phyloP scores from a whole-genome alignment of 2,797 vertebrate species.

The Antennarius maculatus region DNA sequence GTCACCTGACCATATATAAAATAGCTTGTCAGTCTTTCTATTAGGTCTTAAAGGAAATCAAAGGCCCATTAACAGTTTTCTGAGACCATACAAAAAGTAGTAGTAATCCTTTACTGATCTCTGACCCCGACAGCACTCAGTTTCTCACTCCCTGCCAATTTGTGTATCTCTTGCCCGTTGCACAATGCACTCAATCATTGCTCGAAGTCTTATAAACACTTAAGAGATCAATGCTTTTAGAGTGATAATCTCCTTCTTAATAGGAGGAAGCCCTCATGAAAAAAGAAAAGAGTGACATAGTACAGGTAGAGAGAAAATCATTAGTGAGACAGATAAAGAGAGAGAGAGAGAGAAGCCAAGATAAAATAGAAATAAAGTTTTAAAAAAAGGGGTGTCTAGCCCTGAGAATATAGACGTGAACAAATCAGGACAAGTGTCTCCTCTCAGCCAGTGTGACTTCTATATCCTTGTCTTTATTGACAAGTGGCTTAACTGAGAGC shows the following conservation, averaged over 20 bases:
- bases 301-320: conserved; percentile 29
- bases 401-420: conserved; percentile 35
- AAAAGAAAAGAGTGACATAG: conserved; percentile 49
- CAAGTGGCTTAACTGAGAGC: conserved; percentile 85
- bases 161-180: conserved; percentile 34
- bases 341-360: conserved; percentile 15
- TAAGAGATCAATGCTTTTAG: conserved; percentile 79
- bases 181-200: conserved; percentile 49
- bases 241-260: conserved; percentile 86
- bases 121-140: conserved; percentile 57
- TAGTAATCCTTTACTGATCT: conserved; percentile 71
- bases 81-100: conserved; percentile 58
- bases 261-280: conserved; percentile 75
- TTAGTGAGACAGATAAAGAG: conserved; percentile 16
- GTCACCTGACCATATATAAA: conserved; percentile 46
- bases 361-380: conserved; percentile 24
- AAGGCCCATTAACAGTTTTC: conserved; percentile 69
- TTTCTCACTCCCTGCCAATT: conserved; percentile 25
- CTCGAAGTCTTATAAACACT: conserved; percentile 64
- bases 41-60: conserved; percentile 74
- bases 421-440: conserved; percentile 76
- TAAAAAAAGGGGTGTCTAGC: conserved; percentile 23
- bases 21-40: conserved; percentile 52
- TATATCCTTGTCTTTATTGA: conserved; percentile 81
- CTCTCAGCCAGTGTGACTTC: conserved; percentile 79